Evolutionary conservation across 2,888 invertebrate genomes (phyloP).

Genomic region (Caenorhabditis wallacei): DNA sequence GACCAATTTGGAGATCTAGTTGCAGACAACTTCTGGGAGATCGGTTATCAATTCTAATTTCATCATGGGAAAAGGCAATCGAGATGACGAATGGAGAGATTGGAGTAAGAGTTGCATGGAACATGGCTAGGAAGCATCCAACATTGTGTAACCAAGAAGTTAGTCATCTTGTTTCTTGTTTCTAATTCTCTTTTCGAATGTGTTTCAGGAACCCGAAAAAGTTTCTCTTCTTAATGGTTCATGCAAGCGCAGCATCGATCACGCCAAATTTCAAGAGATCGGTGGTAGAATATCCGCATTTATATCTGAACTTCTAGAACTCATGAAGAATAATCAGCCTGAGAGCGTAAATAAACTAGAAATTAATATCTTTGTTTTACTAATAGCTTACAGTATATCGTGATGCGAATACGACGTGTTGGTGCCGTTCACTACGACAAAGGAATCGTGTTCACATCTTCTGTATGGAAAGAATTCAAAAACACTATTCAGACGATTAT

Average conservation of each 20-base stretch:
- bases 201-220: constrained; percentile 63
- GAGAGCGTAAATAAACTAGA: constrained; percentile 70
- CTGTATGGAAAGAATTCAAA: constrained; percentile 81
- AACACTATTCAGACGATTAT: constrained; percentile 66
- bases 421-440: constrained; percentile 78
- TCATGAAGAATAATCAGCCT: constrained; percentile 72
- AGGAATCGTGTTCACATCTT: constrained; percentile 75
- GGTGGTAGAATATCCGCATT: constrained; percentile 77
- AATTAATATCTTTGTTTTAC: not conserved
- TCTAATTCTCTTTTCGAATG: not conserved
- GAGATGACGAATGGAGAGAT: constrained; percentile 77
- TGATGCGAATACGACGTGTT: constrained; percentile 73
- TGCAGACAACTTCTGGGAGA: constrained; percentile 72
- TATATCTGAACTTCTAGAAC: constrained; percentile 74
- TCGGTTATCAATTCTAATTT: constrained; percentile 68
- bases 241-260: constrained; percentile 71
- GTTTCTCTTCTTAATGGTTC: constrained; percentile 66
- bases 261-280: constrained; percentile 75
- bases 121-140: constrained; percentile 79
- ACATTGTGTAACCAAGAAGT: constrained; percentile 69
- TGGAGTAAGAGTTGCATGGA: constrained; percentile 77
- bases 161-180: not conserved
- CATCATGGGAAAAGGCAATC: constrained; percentile 76
- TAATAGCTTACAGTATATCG: constrained; percentile 68
- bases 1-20: not conserved